Evolutionary conservation across 2,797 vertebrate species (phyloP).

Genomic region (Dryobates pubescens): DNA sequence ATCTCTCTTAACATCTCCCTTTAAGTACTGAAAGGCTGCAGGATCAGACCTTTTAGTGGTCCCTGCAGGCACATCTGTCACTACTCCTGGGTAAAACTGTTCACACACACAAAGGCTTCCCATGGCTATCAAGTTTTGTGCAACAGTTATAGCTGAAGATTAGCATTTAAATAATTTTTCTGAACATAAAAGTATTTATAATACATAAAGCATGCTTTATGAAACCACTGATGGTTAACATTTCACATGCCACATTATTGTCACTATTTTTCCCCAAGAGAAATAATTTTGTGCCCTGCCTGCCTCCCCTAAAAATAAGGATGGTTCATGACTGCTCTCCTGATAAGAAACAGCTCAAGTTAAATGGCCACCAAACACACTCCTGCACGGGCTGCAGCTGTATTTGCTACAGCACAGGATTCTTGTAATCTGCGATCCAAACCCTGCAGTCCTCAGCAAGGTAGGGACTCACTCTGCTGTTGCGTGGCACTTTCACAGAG

Average conservation of each 20-base stretch:
- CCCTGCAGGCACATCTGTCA: neutral
- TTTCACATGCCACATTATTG: neutral
- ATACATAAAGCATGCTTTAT: neutral
- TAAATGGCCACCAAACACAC: neutral
- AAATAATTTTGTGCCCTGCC: neutral
- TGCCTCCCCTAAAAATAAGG: neutral
- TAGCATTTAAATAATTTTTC: neutral
- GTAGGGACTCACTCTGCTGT: neutral
- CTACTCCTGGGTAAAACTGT: neutral
- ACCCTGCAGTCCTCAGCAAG: neutral
- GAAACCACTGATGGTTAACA: neutral
- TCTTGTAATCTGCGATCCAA: conserved; percentile 51
- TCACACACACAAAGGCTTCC: neutral
- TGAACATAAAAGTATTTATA: neutral
- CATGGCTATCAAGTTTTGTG: neutral
- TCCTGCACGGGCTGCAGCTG: neutral
- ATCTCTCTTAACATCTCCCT: no score
- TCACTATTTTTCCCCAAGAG: neutral
- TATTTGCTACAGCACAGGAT: neutral
- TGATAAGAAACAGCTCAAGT: neutral
- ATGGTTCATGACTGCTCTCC: neutral
- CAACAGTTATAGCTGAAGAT: neutral
- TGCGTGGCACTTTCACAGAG: neutral
- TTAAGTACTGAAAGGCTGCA: neutral
- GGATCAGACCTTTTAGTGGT: neutral